Evolutionary conservation across 2,113 vertebrate species (phyloP), one percentile per base, ranked within the genome.

Genomic region (Labeo rohita): DNA sequence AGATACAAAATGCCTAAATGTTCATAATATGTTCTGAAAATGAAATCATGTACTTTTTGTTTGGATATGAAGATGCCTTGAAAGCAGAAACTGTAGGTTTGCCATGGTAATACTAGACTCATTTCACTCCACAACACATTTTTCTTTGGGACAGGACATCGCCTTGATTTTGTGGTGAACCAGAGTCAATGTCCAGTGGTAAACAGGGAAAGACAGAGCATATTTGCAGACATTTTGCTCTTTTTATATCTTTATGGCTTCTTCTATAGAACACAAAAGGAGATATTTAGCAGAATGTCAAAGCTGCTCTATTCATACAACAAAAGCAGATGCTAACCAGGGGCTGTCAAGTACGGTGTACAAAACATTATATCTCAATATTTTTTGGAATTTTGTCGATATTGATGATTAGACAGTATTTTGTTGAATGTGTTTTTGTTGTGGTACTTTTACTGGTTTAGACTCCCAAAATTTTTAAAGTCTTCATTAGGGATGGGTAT

Each of bases 121-220:
- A 78, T 81, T 80, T 85, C 89, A 91, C 89, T 89, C 89, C 91
- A 90, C 90, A 88, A 86, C 84, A 75, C 82, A 82, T 90, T 91
- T 92, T 92, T 91, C 84, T 90, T 89, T 91, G 79, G 77, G 87
- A 81, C 88, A 83, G 87, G 83, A 81, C 85, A 81, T 82, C 86
- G 68, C 89, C 90, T 93, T 92, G 90, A 93, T 90, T 91, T 91
- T 93, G 88, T 85, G 92, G 91, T 87, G 86, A 91, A 80, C 84
- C 7, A 34, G 59, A 79, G 66, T 76, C 39, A 73, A 72, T 78
- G 52, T 56, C 52, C 66, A 77, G 11, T 13, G 45, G 63, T 63
- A n/a, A 72, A 88, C 80, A 43, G 12, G 39, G 23, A 56, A 59
- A 61, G 36, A 61, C 54, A 15, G 28, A 45, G 56, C 36, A 80